Percentiles rank a stretch among this genome's conserved stretches.
These are phyloP conservation scores for Notothenia coriiceps DNA, from an alignment of 2,113 vertebrate genomes.

Conservation along the genomic window DNA sequence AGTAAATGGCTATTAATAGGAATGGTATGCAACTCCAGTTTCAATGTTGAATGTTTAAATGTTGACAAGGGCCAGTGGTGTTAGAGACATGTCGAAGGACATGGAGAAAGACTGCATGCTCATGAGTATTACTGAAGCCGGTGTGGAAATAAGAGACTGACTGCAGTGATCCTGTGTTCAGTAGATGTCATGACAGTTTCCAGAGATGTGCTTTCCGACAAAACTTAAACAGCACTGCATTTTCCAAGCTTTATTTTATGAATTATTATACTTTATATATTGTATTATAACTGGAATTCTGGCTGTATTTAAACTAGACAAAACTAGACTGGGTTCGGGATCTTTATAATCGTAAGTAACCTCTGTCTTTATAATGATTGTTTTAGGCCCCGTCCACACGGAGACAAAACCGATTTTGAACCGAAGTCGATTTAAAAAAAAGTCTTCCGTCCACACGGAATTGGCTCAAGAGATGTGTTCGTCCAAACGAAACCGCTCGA, in stretches of 20 bases:
- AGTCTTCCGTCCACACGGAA: too few species aligned
- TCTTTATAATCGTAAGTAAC: background rate
- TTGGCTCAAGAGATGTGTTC: too few species aligned
- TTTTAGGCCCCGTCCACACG: slow-evolving; percentile 12
- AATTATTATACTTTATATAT: background rate
- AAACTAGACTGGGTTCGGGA: background rate
- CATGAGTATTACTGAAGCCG: background rate
- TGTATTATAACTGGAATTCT: background rate
- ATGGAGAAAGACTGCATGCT: background rate
- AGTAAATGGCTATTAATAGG: background rate
- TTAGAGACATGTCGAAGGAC: background rate
- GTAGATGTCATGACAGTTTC: too few species aligned
- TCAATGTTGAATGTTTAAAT: background rate
- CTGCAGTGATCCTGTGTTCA: background rate
- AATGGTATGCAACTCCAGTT: background rate
- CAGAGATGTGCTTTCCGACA: background rate
- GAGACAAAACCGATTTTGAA: too few species aligned
- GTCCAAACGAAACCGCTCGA: too few species aligned
- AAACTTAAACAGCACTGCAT: too few species aligned
- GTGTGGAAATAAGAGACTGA: background rate
- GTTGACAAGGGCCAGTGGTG: background rate
- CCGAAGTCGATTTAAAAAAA: too few species aligned
- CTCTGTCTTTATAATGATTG: slow-evolving; percentile 15
- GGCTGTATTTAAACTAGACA: slow-evolving; percentile 4
- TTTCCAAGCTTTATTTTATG: background rate